Percentiles rank a stretch among this genome's conserved stretches.
phyloP scores from a whole-genome alignment of 53 echinoderm and acorn worm genomes.

The Arbacia lixula region DNA sequence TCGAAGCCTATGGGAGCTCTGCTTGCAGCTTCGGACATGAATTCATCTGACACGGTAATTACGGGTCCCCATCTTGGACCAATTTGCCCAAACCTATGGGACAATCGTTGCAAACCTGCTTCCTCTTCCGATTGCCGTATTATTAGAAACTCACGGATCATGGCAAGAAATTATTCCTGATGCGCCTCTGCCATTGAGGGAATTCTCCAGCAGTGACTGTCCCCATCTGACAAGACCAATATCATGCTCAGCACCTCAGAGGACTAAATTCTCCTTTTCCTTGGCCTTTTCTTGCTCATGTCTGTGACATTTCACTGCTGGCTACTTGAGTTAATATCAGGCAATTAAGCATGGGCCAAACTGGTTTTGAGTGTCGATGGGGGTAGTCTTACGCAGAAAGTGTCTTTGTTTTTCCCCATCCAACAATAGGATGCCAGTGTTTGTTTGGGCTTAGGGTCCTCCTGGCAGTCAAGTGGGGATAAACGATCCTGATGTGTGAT shows the following conservation, averaged over 20 bases:
- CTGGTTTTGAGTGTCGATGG: slow-evolving; percentile 31
- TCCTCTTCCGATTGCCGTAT: slow-evolving; percentile 58
- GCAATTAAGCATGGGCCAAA: slow-evolving; percentile 8
- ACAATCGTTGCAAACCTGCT: slow-evolving; percentile 42
- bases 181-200: slow-evolving; percentile 24
- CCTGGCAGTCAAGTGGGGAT: not conserved
- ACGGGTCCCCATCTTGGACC: slow-evolving; percentile 41
- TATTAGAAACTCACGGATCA: slow-evolving; percentile 39
- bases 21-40: slow-evolving; percentile 20
- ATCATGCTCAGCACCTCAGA: not conserved
- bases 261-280: slow-evolving; percentile 17
- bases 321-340: slow-evolving; percentile 23
- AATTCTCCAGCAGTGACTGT: slow-evolving; percentile 17
- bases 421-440: slow-evolving; percentile 11
- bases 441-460: not conserved
- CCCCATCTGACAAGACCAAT: slow-evolving; percentile 39
- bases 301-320: slow-evolving; percentile 41
- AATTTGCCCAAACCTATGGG: slow-evolving; percentile 45
- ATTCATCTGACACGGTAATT: slow-evolving; percentile 46
- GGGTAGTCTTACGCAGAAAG: slow-evolving; percentile 12
- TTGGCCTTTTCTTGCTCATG: not conserved
- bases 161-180: slow-evolving; percentile 8
- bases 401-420: slow-evolving; percentile 7
- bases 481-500: not conserved
- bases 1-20: slow-evolving; percentile 16